Evolutionary conservation across 2,113 vertebrate species (phyloP), one percentile per base, ranked within the genome.

Genomic region (Gambusia holbrooki): DNA sequence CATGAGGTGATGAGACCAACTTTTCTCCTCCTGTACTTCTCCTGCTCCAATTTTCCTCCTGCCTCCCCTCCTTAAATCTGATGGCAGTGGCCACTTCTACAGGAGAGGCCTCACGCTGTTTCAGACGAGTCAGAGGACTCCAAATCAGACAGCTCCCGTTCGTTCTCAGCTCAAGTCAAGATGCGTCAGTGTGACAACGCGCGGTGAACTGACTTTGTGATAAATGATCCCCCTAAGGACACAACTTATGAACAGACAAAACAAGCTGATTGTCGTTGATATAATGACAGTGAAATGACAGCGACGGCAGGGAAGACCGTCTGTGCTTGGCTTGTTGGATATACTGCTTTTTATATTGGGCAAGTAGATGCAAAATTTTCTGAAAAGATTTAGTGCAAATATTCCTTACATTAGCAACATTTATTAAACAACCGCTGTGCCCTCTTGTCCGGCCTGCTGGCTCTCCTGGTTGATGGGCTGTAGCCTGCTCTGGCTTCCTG

Each of bases 1-100:
- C 93, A 95, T 94, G 92, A 94, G 91, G 88, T 92, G 90, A 92
- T 86, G 85, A 87, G 89, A 91, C 88, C 84, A 89, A 80, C 74
- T 88, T 91, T 85, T 87, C 78, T 68, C 40, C 69, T 48, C 30
- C 17, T 15, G 17, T 28, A 28, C 37, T 15, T 35, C 22, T 29
- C 25, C 13, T 25, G 81, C 66, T 76, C 66, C 32, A 48, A 66
- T 76, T 73, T 66, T 70, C 42, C 35, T 25, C 37, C 71, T 33
- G n/a, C 27, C 67, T 27, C 60, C 45, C 51, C 51, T 58, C 25
- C 6, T 58, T 63, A 75, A 69, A 73, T 75, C 74, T 75, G 79
- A 82, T 35, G 37, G 62, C 74, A 28, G 71, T 48, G 61, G 68
- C 87, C 81, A 69, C 86, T 87, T 88, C 73, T 29, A 63, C 3